Evolutionary conservation across 1,140 invertebrate genomes (phyloP).

Genomic region (Scaptomyza hsui): DNA sequence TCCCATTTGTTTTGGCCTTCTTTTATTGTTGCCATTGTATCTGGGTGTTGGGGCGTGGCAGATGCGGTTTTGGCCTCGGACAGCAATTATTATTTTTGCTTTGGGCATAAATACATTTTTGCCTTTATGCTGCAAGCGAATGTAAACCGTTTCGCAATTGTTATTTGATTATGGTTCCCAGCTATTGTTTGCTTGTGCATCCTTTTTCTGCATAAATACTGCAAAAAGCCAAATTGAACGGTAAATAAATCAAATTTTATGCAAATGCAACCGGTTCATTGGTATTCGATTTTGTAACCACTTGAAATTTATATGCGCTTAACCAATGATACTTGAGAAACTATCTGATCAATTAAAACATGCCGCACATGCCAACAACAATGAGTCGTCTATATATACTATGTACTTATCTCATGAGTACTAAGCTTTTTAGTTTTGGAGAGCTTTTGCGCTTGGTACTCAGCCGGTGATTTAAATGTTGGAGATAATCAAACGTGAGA

Average conservation of each 20-base stretch:
- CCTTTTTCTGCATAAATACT: slow-evolving; percentile 13
- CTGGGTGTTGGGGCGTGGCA: slow-evolving; percentile 31
- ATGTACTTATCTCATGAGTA: not conserved
- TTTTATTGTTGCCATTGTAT: slow-evolving; percentile 1
- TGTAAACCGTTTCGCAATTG: slow-evolving; percentile 50
- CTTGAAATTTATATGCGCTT: slow-evolving; percentile 28
- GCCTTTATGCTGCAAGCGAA: not conserved
- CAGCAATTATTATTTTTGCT: slow-evolving; percentile 48
- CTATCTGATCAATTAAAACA: slow-evolving; percentile 22
- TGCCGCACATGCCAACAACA: slow-evolving; percentile 10
- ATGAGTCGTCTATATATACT: not conserved
- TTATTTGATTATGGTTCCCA: slow-evolving; percentile 66
- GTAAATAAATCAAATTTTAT: slow-evolving; percentile 14
- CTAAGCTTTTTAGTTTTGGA: not conserved
- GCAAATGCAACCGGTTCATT: slow-evolving; percentile 19
- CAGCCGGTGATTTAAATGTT: not conserved
- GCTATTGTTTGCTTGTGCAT: slow-evolving; percentile 19
- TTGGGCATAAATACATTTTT: slow-evolving; percentile 20
- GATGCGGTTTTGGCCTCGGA: slow-evolving; percentile 5
- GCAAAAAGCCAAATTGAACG: slow-evolving; percentile 5
- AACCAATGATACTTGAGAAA: slow-evolving; percentile 18
- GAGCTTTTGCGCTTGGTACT: not conserved
- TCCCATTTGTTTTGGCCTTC: not conserved
- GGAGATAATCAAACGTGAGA: slow-evolving; percentile 1
- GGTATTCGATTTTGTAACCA: slow-evolving; percentile 15